These are phyloP conservation scores for Drosophila ercepeae DNA, from an alignment of 1,140 invertebrate genomes.

Conservation along the genomic window DNA sequence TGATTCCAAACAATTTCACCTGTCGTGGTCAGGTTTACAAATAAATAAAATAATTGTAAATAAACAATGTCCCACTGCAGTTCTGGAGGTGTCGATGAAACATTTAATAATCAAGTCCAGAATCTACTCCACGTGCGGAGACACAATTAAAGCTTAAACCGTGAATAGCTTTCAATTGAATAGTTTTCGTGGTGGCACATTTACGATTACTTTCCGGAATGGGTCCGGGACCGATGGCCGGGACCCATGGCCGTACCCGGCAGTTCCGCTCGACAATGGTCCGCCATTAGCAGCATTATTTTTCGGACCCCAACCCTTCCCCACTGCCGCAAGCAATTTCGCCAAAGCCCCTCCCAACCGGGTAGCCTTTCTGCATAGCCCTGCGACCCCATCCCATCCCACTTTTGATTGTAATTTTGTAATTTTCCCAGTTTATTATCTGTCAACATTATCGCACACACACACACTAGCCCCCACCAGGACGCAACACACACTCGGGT, in stretches of 20 bases:
- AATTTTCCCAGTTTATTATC: constrained; percentile 81
- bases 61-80: too few relatives aligned
- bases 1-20: too few relatives aligned
- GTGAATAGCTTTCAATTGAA: constrained; percentile 81
- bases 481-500: constrained; percentile 2
- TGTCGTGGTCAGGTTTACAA: too few relatives aligned
- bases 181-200: constrained; percentile 76
- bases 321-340: constrained; percentile 47
- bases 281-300: constrained; percentile 70
- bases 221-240: constrained; percentile 36
- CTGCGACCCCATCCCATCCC: background rate
- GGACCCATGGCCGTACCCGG: background rate
- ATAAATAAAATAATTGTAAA: too few relatives aligned
- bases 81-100: too few relatives aligned
- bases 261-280: constrained; percentile 55
- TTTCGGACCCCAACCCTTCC: constrained; percentile 3
- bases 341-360: constrained; percentile 37
- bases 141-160: constrained; percentile 30
- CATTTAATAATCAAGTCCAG: too few relatives aligned
- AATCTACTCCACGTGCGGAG: background rate
- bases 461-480: too few relatives aligned
- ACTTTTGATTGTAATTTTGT: constrained; percentile 77
- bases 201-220: constrained; percentile 44
- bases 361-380: background rate
- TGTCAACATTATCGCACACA: constrained; percentile 79